These are phyloP conservation scores for Macquaria australasica DNA, from an alignment of 2,113 vertebrate species.

Conservation along the genomic window DNA sequence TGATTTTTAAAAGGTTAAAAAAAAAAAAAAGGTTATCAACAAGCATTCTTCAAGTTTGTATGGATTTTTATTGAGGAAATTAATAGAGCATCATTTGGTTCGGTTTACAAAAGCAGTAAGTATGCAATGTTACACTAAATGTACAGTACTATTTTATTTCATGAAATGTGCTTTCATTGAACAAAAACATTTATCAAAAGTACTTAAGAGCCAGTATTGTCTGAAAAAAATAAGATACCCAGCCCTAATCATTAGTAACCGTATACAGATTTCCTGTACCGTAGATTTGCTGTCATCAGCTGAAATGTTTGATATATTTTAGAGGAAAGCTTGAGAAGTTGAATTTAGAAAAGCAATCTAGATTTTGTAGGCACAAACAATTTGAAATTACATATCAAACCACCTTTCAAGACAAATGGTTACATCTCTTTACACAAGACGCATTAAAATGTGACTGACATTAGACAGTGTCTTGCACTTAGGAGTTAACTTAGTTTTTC, in stretches of 20 bases:
- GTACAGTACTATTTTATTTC: conserved; percentile 55
- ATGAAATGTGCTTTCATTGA: conserved; percentile 75
- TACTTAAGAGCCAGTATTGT: conserved; percentile 57
- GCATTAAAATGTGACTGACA: conserved; percentile 52
- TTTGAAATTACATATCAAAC: conserved; percentile 57
- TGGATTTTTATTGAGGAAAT: conserved; percentile 79
- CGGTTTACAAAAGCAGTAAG: conserved; percentile 77
- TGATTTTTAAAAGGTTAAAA: conserved; percentile 11
- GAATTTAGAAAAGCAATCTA: conserved; percentile 49
- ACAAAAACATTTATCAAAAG: conserved; percentile 72
- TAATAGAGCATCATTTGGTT: conserved; percentile 65
- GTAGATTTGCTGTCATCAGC: conserved; percentile 9
- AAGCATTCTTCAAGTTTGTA: conserved; percentile 31
- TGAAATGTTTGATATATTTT: conserved; percentile 45
- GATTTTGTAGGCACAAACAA: conserved; percentile 59
- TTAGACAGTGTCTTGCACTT: conserved; percentile 46
- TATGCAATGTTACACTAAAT: conserved; percentile 65
- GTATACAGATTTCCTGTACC: conserved; percentile 42
- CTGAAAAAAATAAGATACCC: conserved; percentile 48
- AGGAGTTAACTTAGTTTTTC: not conserved
- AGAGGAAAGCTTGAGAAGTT: conserved; percentile 47
- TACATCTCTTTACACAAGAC: conserved; percentile 53
- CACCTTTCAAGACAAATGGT: conserved; percentile 48
- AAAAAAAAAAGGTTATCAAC: conserved; percentile 17
- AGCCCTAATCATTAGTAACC: conserved; percentile 48